These are phyloP conservation scores for Macrophya annulata DNA, from an alignment of 2,888 invertebrate genomes.

Conservation along the genomic window DNA sequence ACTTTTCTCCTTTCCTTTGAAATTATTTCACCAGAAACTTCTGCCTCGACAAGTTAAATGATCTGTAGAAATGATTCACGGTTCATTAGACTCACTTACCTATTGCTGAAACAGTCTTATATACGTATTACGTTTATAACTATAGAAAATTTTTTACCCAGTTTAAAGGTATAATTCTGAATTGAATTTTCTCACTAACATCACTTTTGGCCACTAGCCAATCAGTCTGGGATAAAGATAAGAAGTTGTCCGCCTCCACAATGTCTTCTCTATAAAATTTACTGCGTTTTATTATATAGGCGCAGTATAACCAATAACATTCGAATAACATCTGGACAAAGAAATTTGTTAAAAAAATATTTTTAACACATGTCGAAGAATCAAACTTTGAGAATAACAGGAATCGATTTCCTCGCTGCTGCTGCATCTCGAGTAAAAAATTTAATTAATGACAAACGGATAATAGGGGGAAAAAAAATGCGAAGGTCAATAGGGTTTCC, in stretches of 20 bases:
- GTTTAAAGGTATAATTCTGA: not conserved
- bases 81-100: not conserved
- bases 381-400: too few relatives aligned
- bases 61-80: not conserved
- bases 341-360: too few relatives aligned
- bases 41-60: not conserved
- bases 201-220: slow-evolving; percentile 6
- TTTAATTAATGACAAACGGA: not conserved
- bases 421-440: too few relatives aligned
- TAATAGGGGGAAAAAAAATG: not conserved
- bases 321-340: too few relatives aligned
- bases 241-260: slow-evolving; percentile 9
- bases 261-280: not conserved
- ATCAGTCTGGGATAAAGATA: slow-evolving; percentile 32
- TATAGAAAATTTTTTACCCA: not conserved
- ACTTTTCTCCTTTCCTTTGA: not conserved
- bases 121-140: not conserved
- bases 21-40: not conserved
- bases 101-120: not conserved
- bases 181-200: not conserved
- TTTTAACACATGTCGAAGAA: too few relatives aligned
- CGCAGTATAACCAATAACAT: not conserved
- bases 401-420: not conserved
- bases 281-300: not conserved
- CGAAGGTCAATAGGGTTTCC: not conserved